A percentile compares a stretch with the other conserved stretches of the same genome.
These are phyloP conservation scores for Drosophila sproati DNA, from an alignment of 1,140 invertebrate genomes.

Conservation along the genomic window DNA sequence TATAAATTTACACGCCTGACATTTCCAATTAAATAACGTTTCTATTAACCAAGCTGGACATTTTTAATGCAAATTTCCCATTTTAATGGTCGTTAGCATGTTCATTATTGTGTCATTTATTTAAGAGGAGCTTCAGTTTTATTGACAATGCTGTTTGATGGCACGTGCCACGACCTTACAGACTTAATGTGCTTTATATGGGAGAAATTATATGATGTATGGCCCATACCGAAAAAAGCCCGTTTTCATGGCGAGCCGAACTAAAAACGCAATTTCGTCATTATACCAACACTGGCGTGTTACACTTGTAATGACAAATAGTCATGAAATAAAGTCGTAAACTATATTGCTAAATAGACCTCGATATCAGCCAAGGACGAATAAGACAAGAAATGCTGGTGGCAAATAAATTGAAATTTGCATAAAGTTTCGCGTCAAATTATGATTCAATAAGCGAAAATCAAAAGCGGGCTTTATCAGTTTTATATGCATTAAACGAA, in stretches of 20 bases:
- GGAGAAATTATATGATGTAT: conserved; percentile 69
- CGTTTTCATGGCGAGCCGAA: conserved; percentile 29
- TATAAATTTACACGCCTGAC: conserved; percentile 68
- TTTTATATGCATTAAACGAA: conserved; percentile 38
- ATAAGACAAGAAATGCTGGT: conserved; percentile 29
- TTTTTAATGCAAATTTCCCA: conserved; percentile 64
- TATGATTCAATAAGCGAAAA: conserved; percentile 72
- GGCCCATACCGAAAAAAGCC: conserved; percentile 26
- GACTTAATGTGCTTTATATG: conserved; percentile 64
- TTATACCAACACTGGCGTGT: conserved; percentile 72
- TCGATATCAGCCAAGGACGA: conserved; percentile 22
- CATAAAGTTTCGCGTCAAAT: conserved; percentile 61
- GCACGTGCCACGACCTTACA: conserved; percentile 66
- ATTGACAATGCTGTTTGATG: conserved; percentile 60
- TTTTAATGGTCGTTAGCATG: conserved; percentile 67
- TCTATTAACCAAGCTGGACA: conserved; percentile 29
- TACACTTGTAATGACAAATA: conserved; percentile 75
- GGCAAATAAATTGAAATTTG: conserved; percentile 71
- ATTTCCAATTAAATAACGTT: conserved; percentile 68
- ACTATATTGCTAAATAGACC: conserved; percentile 38
- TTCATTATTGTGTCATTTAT: conserved; percentile 43
- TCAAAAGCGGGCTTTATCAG: conserved; percentile 25
- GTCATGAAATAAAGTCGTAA: conserved; percentile 81
- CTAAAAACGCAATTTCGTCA: conserved; percentile 77
- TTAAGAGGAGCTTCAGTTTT: conserved; percentile 53